Conservation (phyloP, 1,140 invertebrate species). For the Parapsyche elsis region DNA sequence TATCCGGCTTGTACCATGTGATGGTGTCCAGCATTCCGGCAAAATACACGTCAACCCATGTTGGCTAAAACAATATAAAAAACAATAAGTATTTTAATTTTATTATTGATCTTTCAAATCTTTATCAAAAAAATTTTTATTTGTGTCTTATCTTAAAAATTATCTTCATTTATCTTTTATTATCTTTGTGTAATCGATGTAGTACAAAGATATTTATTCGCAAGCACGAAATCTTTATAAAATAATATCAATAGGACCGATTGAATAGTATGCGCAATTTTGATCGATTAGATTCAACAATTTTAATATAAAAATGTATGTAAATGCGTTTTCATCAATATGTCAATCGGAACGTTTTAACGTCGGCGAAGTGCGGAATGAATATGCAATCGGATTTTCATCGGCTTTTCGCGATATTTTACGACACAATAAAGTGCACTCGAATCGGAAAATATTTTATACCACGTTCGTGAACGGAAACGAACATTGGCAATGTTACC, state of each 20-base stretch:
- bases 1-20: constrained; percentile 61
- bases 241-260: too few relatives aligned
- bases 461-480: neutral
- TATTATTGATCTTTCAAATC: too few relatives aligned
- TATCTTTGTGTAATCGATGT: too few relatives aligned
- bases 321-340: too few relatives aligned
- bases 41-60: constrained; percentile 44
- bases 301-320: too few relatives aligned
- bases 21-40: constrained; percentile 39
- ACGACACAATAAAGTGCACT: neutral
- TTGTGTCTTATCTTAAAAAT: too few relatives aligned
- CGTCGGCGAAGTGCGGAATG: constrained; percentile 75
- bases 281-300: too few relatives aligned
- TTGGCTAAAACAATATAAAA: constrained; percentile 65
- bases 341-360: constrained; percentile 60
- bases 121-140: too few relatives aligned
- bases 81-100: constrained; percentile 61
- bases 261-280: too few relatives aligned
- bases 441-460: constrained; percentile 18
- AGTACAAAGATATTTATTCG: too few relatives aligned
- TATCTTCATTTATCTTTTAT: too few relatives aligned
- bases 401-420: neutral
- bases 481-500: constrained; percentile 35
- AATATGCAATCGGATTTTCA: constrained; percentile 55
- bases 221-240: too few relatives aligned